These are phyloP conservation scores for Troides helena DNA, from an alignment of 2,888 invertebrate species.

Conservation along the genomic window DNA sequence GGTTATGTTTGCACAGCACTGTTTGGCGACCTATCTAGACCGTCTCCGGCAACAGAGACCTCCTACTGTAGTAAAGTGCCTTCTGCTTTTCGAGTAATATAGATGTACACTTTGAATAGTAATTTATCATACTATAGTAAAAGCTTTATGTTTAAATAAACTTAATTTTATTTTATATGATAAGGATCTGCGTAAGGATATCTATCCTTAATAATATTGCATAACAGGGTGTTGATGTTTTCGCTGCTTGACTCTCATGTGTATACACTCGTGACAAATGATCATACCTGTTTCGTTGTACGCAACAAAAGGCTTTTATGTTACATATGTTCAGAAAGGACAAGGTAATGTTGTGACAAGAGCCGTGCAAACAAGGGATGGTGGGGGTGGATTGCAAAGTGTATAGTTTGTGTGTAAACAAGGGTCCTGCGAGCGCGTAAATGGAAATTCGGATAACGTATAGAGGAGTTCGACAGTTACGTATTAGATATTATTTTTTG, in stretches of 20 bases:
- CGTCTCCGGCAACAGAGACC: too few relatives aligned
- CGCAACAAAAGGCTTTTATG: slow-evolving; percentile 9
- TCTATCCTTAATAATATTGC: neutral
- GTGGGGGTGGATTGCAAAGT: slow-evolving; percentile 2
- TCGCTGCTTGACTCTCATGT: neutral
- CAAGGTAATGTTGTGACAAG: slow-evolving; percentile 17
- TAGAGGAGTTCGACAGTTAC: neutral
- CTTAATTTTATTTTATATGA: neutral
- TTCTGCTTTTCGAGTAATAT: too few relatives aligned
- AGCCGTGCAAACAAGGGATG: slow-evolving; percentile 15
- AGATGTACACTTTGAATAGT: too few relatives aligned
- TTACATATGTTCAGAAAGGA: slow-evolving; percentile 5
- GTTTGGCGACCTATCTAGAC: too few relatives aligned
- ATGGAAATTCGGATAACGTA: slow-evolving; percentile 15
- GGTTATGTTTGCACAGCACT: too few relatives aligned
- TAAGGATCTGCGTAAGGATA: neutral
- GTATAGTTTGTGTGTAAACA: slow-evolving; percentile 17
- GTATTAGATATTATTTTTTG: neutral
- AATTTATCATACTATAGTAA: too few relatives aligned
- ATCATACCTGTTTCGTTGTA: slow-evolving; percentile 15
- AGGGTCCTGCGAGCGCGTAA: slow-evolving; percentile 10
- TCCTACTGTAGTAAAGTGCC: too few relatives aligned
- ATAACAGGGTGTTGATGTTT: neutral
- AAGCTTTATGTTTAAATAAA: neutral
- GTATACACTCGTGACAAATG: slow-evolving; percentile 2